Evolutionary conservation across 1,140 invertebrate species (phyloP), one percentile per base, ranked within the genome.

Genomic region (Dendroctonus valens): DNA sequence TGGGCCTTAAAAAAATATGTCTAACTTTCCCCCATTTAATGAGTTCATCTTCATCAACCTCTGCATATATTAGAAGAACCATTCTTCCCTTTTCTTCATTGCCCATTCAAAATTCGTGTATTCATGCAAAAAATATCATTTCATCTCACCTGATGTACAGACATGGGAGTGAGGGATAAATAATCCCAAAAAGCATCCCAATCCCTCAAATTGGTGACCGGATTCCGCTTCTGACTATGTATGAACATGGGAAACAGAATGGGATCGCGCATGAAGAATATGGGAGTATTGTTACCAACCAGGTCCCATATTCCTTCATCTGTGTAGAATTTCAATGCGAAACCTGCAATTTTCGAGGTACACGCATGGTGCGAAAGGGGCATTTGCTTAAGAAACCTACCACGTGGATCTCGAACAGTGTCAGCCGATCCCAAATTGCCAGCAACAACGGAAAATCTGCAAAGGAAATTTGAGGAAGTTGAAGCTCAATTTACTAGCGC

Each of bases 271-370:
- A 96, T 86, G 77, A 95, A 96, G 79, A 94, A 96, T 57, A 97
- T 91, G 0, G 94, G 94, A 6, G 91, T 95, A 76, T 96, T 96
- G 77, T 94, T 95, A 4, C 93, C 92, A 37, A 94, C 91, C 49
- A 96, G 74, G 79, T 96, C 94, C 93, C 93, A 97, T 74, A 92
- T 92, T 46, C 94, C 94, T 62, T 95, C 91, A 57, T 96, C 92
- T 0, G 92, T 93, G 77, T 97, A 97, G 72, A 96, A 92, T 76
- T 97, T 97, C 0, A 96, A 78, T 6, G 94, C 90, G 76, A 96
- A 96, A 49, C 94, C 71, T 72, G 12, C 26, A 26, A 26, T 26
- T 26, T 26, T 26, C 26, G 26, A 26, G 1, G 26, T 26, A 2
- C 26, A 26, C 26, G 26, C 26, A 26, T 1, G 26, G 26, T 26